Base-by-base conservation (phyloP, 2,113 vertebrate genomes). In the Martes martes region DNA sequence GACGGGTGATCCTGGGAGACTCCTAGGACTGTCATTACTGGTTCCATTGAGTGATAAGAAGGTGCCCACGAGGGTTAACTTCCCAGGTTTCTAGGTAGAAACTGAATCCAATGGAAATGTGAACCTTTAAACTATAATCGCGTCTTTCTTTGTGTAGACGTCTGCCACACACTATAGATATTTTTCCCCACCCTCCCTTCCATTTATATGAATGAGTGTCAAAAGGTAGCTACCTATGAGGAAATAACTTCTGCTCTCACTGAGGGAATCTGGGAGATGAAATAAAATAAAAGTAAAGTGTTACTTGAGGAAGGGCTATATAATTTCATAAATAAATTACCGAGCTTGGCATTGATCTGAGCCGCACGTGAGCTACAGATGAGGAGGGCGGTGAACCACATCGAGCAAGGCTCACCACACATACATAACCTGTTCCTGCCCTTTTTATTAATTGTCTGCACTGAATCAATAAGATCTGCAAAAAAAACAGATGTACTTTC, bases 291-390 rank as follows among this genome's bases (percentile, higher is more conserved):
- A 97, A 97, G 69, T 95, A 97, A 94, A 97, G 98, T 96, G 92
- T 83, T 92, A 90, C 96, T 96, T 47, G 65, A 92, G 94, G 73
- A 97, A 96, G 81, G 65, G 82, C 91, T 86, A 89, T 96, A 96
- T 94, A 94, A 96, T 98, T 97, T 96, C 95, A 95, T 95, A 96
- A 95, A 97, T 98, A 94, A 97, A 95, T 96, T 82, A 95, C 92
- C 0, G 10, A 85, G 55, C 11, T 39, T 91, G 93, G 69, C 91
- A 94, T 92, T 10, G 39, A 93, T 83, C 82, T 94, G 65, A 90
- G 89, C 86, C 9, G 33, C 84, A 74, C 71, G 19, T 33, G 18
- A n/a, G 52, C 65, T 79, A 4, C 9, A 55, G 59, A 81, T 1
- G 33, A 96, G n/a, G 87, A 96, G 31, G 90, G 47, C 45, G 31